These are phyloP conservation scores for Ctenopoma multispine DNA, from an alignment of 2,797 vertebrate species.

Conservation along the genomic window DNA sequence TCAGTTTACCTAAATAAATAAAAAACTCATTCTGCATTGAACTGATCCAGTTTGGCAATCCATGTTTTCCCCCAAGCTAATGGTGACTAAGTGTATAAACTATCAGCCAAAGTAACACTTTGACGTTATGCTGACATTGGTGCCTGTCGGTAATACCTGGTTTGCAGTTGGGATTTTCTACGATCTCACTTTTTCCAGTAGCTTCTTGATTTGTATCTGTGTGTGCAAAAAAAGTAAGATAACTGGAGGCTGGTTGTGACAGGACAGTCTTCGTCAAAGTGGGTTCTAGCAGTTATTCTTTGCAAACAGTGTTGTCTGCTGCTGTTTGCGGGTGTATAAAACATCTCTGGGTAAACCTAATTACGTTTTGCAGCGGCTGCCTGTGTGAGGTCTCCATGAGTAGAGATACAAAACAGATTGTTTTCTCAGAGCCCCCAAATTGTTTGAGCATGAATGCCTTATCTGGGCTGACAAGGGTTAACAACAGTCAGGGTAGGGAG, in stretches of 20 bases:
- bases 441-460: constrained; percentile 64
- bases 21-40: constrained; percentile 1
- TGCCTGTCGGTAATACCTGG: constrained; percentile 26
- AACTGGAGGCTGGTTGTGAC: background rate
- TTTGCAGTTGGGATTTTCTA: background rate
- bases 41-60: background rate
- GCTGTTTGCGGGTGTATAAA: constrained; percentile 17
- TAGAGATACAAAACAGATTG: constrained; percentile 30
- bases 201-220: constrained; percentile 1
- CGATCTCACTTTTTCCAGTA: background rate
- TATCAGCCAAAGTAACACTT: background rate
- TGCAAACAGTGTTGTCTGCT: background rate
- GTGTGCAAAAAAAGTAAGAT: background rate
- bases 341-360: constrained; percentile 38
- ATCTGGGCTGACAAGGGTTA: constrained; percentile 75
- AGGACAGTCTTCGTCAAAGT: constrained; percentile 26
- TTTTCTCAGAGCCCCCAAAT: constrained; percentile 47
- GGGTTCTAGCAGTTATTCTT: constrained; percentile 38
- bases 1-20: constrained; percentile 12
- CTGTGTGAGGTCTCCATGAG: constrained; percentile 41
- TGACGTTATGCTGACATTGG: constrained; percentile 26
- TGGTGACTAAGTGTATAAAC: constrained; percentile 26
- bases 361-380: constrained; percentile 28
- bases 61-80: constrained; percentile 18
- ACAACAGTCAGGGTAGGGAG: constrained; percentile 63